Conservation (phyloP, 2,888 invertebrate genomes). For the Erebia aethiops region DNA sequence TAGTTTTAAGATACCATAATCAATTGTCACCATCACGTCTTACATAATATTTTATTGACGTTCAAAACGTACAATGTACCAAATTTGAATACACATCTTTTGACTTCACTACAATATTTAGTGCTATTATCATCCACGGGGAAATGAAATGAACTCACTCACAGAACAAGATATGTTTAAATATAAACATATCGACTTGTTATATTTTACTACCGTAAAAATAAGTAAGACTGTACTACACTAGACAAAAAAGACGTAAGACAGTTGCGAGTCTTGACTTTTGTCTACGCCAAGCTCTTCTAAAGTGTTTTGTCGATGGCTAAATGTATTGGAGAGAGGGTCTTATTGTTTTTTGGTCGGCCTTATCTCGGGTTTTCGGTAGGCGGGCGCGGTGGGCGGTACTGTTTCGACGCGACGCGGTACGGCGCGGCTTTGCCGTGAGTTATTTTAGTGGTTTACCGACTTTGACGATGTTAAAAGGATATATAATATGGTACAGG, state of each 20-base stretch:
- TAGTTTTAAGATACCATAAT: no score
- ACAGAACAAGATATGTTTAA: no score
- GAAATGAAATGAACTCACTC: no score
- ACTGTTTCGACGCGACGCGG: slow-evolving; percentile 48
- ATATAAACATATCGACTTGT: no score
- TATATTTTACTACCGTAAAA: no score
- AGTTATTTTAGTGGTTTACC: slow-evolving; percentile 21
- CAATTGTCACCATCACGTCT: no score
- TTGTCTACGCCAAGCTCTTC: slow-evolving; percentile 41
- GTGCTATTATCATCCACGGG: no score
- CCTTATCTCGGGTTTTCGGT: slow-evolving; percentile 75
- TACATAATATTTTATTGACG: no score
- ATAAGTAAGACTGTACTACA: background rate
- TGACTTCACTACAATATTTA: no score
- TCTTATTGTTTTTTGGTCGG: slow-evolving; percentile 75
- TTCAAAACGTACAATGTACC: no score
- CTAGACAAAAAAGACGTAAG: background rate
- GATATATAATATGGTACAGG: no score
- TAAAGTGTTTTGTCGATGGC: slow-evolving; percentile 61
- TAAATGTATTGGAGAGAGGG: slow-evolving; percentile 56
- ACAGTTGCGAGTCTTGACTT: slow-evolving; percentile 22
- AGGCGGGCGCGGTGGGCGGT: slow-evolving; percentile 76
- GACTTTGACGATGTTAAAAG: background rate
- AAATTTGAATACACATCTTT: no score
- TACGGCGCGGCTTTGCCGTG: slow-evolving; percentile 16